Conservation (phyloP, 2,113 vertebrate genomes). For the Centropristis striata region DNA sequence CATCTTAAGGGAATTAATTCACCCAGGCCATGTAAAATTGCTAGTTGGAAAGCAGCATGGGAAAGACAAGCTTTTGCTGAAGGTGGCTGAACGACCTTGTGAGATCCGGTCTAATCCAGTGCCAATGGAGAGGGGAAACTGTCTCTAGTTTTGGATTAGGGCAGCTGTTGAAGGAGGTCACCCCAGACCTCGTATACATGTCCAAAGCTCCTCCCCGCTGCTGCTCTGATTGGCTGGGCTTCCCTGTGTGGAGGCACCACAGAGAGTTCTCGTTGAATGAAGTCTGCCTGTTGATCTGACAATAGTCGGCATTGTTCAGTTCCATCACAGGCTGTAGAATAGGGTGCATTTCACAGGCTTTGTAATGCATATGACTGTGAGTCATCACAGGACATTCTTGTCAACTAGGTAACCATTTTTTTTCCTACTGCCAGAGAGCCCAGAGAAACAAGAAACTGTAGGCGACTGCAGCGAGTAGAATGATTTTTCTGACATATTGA, state of each 20-base stretch:
- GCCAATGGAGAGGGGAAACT: conserved; percentile 65
- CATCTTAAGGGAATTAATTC: conserved; percentile 34
- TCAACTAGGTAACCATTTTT: conserved; percentile 56
- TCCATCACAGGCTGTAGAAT: conserved; percentile 69
- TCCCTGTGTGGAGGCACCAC: conserved; percentile 59
- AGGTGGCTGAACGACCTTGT: conserved; percentile 61
- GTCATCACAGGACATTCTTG: conserved; percentile 64
- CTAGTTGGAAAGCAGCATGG: conserved; percentile 72
- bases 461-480: background rate
- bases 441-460: conserved; percentile 8
- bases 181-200: conserved; percentile 62
- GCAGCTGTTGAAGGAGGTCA: conserved; percentile 81
- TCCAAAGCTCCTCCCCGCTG: conserved; percentile 52
- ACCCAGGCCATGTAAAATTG: conserved; percentile 61
- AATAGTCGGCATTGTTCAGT: conserved; percentile 80
- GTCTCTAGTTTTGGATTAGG: conserved; percentile 75
- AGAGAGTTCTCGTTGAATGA: conserved; percentile 75
- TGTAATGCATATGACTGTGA: conserved; percentile 78
- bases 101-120: conserved; percentile 70
- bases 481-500: background rate
- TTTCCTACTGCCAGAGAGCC: conserved; percentile 10
- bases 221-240: conserved; percentile 62
- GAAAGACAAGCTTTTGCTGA: conserved; percentile 58
- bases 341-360: conserved; percentile 71
- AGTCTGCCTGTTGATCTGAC: conserved; percentile 77